Conservation (phyloP, 2,113 vertebrate species). For the Brienomyrus brachyistius region DNA sequence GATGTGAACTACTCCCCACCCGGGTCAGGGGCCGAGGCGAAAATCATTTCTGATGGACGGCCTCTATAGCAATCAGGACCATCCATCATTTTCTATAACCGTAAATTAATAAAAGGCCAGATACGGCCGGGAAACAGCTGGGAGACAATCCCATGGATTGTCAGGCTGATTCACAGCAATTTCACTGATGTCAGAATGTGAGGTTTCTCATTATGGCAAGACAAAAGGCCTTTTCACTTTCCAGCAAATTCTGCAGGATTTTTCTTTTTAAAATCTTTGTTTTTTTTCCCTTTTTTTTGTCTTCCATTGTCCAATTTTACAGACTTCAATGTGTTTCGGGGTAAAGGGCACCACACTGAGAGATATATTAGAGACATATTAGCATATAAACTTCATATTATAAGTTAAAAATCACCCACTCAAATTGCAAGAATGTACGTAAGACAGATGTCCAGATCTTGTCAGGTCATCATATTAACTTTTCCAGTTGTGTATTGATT, state of each 20-base stretch:
- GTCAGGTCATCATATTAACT: background rate
- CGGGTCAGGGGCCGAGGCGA: background rate
- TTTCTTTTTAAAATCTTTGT: background rate
- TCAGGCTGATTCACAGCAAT: constrained; percentile 15
- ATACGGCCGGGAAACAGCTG: background rate
- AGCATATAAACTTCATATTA: background rate
- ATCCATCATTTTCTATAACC: background rate
- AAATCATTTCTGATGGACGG: constrained; percentile 14
- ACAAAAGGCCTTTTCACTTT: background rate
- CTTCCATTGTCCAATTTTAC: background rate
- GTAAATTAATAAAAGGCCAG: constrained; percentile 17
- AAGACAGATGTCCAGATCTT: background rate
- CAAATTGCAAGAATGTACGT: background rate
- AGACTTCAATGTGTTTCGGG: background rate
- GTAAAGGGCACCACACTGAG: background rate
- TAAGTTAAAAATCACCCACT: background rate
- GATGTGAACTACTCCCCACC: background rate
- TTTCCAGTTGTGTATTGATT: background rate
- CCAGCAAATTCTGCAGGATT: background rate
- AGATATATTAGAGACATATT: background rate
- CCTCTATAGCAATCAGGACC: background rate
- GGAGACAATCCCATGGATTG: constrained; percentile 1
- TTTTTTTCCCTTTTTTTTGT: background rate
- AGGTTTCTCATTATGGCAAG: background rate
- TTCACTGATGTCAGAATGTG: constrained; percentile 17